Percentiles rank a stretch among this genome's conserved stretches.
Conservation (phyloP, 2,888 invertebrate species). For the Drosophila ochracea region DNA sequence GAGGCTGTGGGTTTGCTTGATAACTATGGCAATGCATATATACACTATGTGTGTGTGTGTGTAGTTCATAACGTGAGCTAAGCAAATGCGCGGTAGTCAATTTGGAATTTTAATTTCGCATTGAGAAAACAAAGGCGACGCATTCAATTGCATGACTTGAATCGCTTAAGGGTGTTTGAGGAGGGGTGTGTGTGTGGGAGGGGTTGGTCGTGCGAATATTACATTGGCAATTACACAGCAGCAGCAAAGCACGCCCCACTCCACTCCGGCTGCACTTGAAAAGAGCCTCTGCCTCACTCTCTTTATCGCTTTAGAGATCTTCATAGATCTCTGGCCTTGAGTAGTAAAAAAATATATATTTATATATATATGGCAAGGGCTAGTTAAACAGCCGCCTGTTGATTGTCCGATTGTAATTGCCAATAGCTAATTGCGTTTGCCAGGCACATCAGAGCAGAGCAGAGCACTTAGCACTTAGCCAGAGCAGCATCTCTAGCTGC, state of each 20-base stretch:
- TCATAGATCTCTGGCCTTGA: slow-evolving; percentile 42
- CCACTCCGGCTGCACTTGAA: not conserved
- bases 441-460: slow-evolving; percentile 1
- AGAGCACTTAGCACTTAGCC: not conserved
- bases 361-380: not conserved
- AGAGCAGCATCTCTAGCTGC: slow-evolving; percentile 17
- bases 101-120: slow-evolving; percentile 78
- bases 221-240: slow-evolving; percentile 60
- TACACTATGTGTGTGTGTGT: not conserved
- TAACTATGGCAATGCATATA: slow-evolving; percentile 14
- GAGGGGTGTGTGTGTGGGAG: slow-evolving; percentile 10
- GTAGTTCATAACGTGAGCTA: slow-evolving; percentile 48
- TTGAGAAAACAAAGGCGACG: slow-evolving; percentile 75
- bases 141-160: slow-evolving; percentile 68
- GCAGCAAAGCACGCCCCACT: slow-evolving; percentile 8
- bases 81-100: slow-evolving; percentile 57
- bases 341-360: not conserved
- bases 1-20: slow-evolving; percentile 18
- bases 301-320: slow-evolving; percentile 1
- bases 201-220: slow-evolving; percentile 48
- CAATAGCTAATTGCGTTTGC: slow-evolving; percentile 62
- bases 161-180: not conserved
- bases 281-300: not conserved
- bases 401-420: slow-evolving; percentile 48
- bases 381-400: slow-evolving; percentile 25